Conservation (phyloP, 2,888 invertebrate genomes). For the Machimus atricapillus region DNA sequence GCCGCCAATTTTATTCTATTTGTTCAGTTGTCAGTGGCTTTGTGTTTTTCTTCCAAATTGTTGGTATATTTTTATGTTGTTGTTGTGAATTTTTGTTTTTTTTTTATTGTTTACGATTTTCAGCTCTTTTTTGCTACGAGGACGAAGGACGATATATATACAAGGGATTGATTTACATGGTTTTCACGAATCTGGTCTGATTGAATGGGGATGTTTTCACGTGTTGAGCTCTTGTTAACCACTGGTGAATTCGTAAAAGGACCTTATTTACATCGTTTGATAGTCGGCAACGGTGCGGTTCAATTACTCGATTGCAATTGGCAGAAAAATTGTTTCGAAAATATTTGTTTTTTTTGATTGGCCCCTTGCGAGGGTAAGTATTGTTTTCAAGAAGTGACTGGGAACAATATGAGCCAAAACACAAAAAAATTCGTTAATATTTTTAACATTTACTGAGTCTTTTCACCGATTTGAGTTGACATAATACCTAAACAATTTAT, state of each 20-base stretch:
- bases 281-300: neutral
- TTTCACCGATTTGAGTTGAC: no score
- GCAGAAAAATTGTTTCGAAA: neutral
- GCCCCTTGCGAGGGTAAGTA: neutral
- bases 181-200: neutral
- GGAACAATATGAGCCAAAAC: neutral
- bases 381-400: neutral
- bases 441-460: neutral
- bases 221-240: neutral
- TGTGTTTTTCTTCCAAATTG: neutral
- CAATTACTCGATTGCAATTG: neutral
- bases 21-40: neutral
- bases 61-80: neutral
- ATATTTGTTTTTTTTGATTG: neutral
- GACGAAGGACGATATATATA: slow-evolving; percentile 7
- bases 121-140: neutral
- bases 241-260: neutral
- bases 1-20: neutral
- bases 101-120: neutral
- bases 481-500: no score
- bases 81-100: neutral
- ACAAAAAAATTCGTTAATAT: neutral
- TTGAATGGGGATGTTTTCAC: neutral
- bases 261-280: neutral
- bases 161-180: slow-evolving; percentile 1